Base-by-base conservation (phyloP, 2,888 invertebrate genomes). In the Thyatira batis region DNA sequence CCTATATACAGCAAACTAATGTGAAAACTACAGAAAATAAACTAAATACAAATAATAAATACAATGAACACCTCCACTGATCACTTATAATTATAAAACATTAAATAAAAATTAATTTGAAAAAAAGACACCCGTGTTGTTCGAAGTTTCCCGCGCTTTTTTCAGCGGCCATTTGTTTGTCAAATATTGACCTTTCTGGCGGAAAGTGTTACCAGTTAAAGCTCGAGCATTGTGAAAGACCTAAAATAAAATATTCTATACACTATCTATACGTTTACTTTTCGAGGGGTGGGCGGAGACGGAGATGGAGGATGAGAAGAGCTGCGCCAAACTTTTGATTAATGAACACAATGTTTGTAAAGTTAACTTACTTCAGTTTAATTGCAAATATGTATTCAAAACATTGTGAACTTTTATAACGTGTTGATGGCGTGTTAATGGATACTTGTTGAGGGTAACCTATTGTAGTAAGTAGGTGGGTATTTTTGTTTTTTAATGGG, bases 241-340 rank as follows among this genome's bases (percentile, higher is more conserved):
- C 91, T 45, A 77, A 78, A 71, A 60, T 55, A 64, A 57, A 58
- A 62, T 55, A 57, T 65, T 51, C 49, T 61, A 60, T 54, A 56
- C 51, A 58, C 43, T 55, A 55, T 61, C 60, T 63, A 54, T 73
- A 63, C 58, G 53, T 74, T 67, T 57, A 55, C 69, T 74, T 64
- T 72, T 61, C 63, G 68, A 72, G 68, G 80, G 77, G 78, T 75
- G 76, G 73, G 78, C 73, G 71, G 70, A 59, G 58, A 63, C 69
- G 71, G 77, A 82, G 82, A 77, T 78, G 82, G 82, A 85, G 85
- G 83, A 83, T 83, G 83, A 79, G 83, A 84, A 83, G 80, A 76
- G 81, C 84, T 89, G 91, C 89, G 89, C 88, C 86, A 89, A 92
- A 92, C 89, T 92, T 92, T 91, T 92, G 92, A 92, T 91, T 91